phyloP scores from a whole-genome alignment of 92 coral and sea anemone species.

The Actinostola sp. region DNA sequence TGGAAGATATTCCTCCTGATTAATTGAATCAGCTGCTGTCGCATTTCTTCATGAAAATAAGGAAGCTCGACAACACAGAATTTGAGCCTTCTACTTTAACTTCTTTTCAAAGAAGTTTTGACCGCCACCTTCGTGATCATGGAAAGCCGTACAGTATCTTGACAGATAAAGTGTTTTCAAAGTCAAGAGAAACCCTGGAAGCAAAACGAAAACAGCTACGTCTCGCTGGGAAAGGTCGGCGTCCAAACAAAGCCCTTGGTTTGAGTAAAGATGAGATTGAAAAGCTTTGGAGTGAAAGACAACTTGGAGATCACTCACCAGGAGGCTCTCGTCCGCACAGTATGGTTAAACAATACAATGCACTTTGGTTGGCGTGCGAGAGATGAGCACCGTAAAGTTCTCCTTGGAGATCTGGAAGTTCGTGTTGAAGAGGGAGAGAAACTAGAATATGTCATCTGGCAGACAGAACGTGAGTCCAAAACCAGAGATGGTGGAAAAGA shows the following conservation, averaged over 20 bases:
- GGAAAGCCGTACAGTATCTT: constrained; percentile 27
- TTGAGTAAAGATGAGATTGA: constrained; percentile 30
- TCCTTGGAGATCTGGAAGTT: constrained; percentile 38
- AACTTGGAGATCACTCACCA: constrained; percentile 37
- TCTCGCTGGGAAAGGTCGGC: background rate
- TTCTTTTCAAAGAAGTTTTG: constrained; percentile 21
- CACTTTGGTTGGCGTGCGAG: constrained; percentile 61
- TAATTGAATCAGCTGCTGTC: constrained; percentile 11
- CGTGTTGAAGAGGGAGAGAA: constrained; percentile 36
- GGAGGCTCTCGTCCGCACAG: constrained; percentile 21
- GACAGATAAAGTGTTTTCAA: constrained; percentile 16
- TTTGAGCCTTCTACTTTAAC: constrained; percentile 27
- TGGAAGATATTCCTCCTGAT: constrained; percentile 23
- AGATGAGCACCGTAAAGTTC: constrained; percentile 51
- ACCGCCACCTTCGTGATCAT: constrained; percentile 7
- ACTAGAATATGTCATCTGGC: constrained; percentile 42
- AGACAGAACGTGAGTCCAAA: constrained; percentile 42
- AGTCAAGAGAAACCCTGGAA: constrained; percentile 25
- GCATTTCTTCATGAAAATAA: constrained; percentile 17
- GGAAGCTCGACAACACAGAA: constrained; percentile 7
- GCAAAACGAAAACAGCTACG: constrained; percentile 15
- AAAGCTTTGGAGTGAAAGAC: constrained; percentile 44
- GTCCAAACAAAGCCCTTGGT: constrained; percentile 26
- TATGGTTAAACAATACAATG: constrained; percentile 58
- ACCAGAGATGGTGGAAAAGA: constrained; percentile 46